These are phyloP conservation scores for Aleadryas rufinucha DNA, from an alignment of 2,113 vertebrate genomes.

Conservation along the genomic window DNA sequence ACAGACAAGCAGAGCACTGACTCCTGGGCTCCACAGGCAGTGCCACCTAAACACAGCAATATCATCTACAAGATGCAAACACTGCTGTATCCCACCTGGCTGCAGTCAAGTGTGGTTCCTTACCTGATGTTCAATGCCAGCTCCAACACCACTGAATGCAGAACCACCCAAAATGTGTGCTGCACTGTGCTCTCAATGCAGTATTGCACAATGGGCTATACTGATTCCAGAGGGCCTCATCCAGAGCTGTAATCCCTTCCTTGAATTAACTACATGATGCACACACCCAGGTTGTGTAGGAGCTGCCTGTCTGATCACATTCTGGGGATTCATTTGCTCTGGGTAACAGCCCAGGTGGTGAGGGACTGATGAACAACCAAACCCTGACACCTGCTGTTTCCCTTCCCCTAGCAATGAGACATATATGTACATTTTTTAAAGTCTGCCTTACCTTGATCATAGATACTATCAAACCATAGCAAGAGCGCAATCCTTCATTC, in stretches of 20 bases:
- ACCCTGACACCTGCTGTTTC: background rate
- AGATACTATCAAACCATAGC: accelerated
- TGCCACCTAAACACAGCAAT: background rate
- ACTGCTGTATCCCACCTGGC: background rate
- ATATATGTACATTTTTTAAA: background rate
- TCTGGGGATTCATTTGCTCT: background rate
- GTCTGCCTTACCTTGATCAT: background rate
- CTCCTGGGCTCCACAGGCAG: background rate
- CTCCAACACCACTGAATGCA: background rate
- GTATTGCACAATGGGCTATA: background rate
- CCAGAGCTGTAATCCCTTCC: background rate
- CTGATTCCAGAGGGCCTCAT: background rate
- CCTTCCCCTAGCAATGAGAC: background rate
- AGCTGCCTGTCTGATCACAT: background rate
- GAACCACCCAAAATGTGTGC: background rate
- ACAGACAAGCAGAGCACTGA: background rate
- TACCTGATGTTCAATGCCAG: background rate
- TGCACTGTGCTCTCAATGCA: background rate
- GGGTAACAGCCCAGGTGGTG: background rate
- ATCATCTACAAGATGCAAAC: background rate
- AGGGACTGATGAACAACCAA: background rate
- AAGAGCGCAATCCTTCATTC: background rate
- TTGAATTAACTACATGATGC: background rate
- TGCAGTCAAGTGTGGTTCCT: background rate
- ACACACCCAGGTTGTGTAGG: background rate